Evolutionary conservation across 2,888 invertebrate species (phyloP), one percentile per base, ranked within the genome.

Genomic region (Laothoe populi): DNA sequence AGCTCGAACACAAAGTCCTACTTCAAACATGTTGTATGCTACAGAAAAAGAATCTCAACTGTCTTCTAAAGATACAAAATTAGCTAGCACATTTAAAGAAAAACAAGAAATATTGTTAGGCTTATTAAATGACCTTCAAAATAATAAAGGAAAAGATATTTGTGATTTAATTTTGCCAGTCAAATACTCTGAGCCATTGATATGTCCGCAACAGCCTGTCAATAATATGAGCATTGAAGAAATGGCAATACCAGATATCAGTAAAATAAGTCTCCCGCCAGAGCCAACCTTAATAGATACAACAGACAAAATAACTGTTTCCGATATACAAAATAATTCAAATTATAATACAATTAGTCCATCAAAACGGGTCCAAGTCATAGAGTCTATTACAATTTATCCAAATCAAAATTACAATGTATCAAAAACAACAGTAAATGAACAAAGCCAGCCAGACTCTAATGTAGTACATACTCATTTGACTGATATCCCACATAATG

Each of bases 311-410:
- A 19, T 35, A 16, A 11, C 1, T 19, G 35, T 2, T 11, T 2
- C 53, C 2, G 19, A 11, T 4, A 11, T 19, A 4, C 19, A 31
- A 35, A 35, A 31, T 19, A 19, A 53, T 35, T 53, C 35, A 53
- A 53, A 53, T 31, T 21, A 58, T 5, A 53, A 61, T 2, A 26
- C 26, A 8, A 58, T 58, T 19, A 59, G 48, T 69, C 83, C 88
- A 57, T 71, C 81, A 24, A 91, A 90, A 69, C 82, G 78, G 67
- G 86, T 91, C 38, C 82, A 86, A 63, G 71, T 91, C 48, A 69
- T 91, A 60, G 91, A 90, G 81, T 83, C 88, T 31, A 75, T 91
- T 40, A 87, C 82, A 38, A 83, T 90, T 61, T 7, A 23, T 11
- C 63, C 67, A 48, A 57, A 49, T 49, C 64, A 66, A 26, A 67